Base-by-base conservation (phyloP, 2,113 vertebrate species). In the Herpetotheres cachinnans region DNA sequence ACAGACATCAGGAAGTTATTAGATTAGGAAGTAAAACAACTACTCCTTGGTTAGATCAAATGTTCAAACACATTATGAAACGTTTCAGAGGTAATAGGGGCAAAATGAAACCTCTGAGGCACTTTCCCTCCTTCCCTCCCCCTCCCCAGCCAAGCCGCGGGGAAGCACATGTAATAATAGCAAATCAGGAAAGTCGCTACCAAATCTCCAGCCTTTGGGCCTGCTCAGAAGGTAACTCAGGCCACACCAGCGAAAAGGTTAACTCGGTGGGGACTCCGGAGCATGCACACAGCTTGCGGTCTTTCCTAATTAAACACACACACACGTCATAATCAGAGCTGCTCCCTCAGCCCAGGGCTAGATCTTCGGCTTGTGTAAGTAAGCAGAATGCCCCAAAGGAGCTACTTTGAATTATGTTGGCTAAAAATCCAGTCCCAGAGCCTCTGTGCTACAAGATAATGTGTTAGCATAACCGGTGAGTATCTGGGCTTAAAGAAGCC, bases 1-100 rank as follows among this genome's bases (percentile, higher is more conserved):
- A 84, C 69, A 86, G 73, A 69, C 54, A 95, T 96, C 91, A 82
- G 19, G 25, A 91, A 85, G 70, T 76, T 89, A 91, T 91, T 94
- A 72, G 65, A 96, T 91, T 92, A 95, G 66, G 81, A 95, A 84
- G 27, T 72, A 61, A 93, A 89, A 70, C 52, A 78, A 78, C 80
- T 67, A 89, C 29, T 63, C 14, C 61, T 91, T 89, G 81, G 77
- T 79, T 82, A 91, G 86, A 73, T 91, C 49, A 79, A 82, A 65
- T 20, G 3, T 67, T 89, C 6, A 5, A 76, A 81, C 54, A 52
- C 10, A 17, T 90, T 61, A n/a, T 55, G 18, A 34, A 73, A 77
- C 32, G 54, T 86, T 95, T 92, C 69, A 82, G 63, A 79, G 89
- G 34, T 34, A 92, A 84, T 52, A 79, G 1, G 85, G 66, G 42